Conservation (phyloP, 2,888 invertebrate species). For the Agonopterix arenella region DNA sequence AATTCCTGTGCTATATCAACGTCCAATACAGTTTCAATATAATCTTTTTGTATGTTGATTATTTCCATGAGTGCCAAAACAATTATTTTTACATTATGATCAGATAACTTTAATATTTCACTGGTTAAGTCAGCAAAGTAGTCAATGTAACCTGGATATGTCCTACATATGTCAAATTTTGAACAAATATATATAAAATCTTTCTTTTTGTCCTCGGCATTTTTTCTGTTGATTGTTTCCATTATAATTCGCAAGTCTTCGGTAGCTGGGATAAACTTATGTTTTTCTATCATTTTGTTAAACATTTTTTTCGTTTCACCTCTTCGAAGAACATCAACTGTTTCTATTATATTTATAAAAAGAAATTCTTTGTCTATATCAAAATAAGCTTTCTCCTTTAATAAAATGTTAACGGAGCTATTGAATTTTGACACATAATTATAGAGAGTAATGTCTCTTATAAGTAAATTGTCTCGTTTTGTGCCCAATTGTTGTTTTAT, state of each 20-base stretch:
- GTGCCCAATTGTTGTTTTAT: background rate
- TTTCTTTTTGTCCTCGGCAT: constrained; percentile 19
- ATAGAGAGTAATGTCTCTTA: background rate
- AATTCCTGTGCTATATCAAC: constrained; percentile 17
- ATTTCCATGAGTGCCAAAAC: constrained; percentile 10
- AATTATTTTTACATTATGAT: constrained; percentile 18
- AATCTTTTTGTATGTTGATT: constrained; percentile 11
- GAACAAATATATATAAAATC: constrained; percentile 26
- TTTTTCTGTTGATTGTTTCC: constrained; percentile 14
- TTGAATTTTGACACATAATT: background rate
- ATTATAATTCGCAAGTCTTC: constrained; percentile 4
- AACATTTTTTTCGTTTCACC: constrained; percentile 16
- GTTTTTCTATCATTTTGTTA: constrained; percentile 1
- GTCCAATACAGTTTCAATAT: constrained; percentile 22
- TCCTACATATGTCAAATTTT: constrained; percentile 24
- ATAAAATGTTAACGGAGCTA: background rate
- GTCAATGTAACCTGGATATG: constrained; percentile 33
- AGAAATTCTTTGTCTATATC: constrained; percentile 20
- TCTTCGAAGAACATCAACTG: constrained; percentile 18
- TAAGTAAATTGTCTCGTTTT: background rate
- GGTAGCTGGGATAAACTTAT: constrained; percentile 2
- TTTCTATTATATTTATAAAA: constrained; percentile 24
- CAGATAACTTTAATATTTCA: constrained; percentile 24
- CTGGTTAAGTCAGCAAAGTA: constrained; percentile 25
- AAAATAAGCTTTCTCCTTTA: background rate